These are phyloP conservation scores for Cynopterus brachyotis DNA, from an alignment of 2,113 vertebrate species.

Conservation along the genomic window DNA sequence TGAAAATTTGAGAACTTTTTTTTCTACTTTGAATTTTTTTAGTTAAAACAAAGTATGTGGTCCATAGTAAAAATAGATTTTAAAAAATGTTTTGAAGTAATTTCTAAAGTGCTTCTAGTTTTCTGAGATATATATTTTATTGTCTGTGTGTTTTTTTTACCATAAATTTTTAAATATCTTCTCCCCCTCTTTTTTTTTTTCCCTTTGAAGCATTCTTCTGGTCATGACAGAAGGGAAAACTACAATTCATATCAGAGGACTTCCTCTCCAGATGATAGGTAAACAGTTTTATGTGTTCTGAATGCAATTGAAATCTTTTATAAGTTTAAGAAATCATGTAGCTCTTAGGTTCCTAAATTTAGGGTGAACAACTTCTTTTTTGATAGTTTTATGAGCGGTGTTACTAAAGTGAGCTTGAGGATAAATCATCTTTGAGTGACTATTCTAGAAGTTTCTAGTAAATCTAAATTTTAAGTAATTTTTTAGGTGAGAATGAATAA, in stretches of 20 bases:
- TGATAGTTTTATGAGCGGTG: not conserved
- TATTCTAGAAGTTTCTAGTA: not conserved
- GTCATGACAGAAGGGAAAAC: slow-evolving; percentile 81
- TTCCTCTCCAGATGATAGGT: slow-evolving; percentile 88
- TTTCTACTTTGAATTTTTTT: not conserved
- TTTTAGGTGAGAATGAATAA: not conserved
- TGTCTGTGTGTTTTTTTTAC: not conserved
- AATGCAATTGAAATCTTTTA: not conserved
- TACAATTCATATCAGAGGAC: slow-evolving; percentile 77
- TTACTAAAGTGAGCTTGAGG: not conserved
- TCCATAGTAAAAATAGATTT: not conserved
- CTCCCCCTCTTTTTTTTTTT: not conserved
- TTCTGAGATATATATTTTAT: not conserved
- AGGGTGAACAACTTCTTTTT: not conserved
- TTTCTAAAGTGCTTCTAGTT: slow-evolving; percentile 6
- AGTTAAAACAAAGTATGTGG: not conserved
- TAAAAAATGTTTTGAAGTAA: not conserved
- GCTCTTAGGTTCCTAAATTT: slow-evolving; percentile 19
- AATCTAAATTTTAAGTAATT: slow-evolving; percentile 5
- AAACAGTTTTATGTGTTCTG: slow-evolving; percentile 24
- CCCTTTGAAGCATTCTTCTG: slow-evolving; percentile 81
- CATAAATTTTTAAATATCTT: not conserved
- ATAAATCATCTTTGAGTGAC: not conserved
- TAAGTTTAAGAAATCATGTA: not conserved
- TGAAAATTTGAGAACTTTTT: not conserved